These are phyloP conservation scores for Anguilla pacifica DNA, from an alignment of 2,797 vertebrate species.

Conservation along the genomic window DNA sequence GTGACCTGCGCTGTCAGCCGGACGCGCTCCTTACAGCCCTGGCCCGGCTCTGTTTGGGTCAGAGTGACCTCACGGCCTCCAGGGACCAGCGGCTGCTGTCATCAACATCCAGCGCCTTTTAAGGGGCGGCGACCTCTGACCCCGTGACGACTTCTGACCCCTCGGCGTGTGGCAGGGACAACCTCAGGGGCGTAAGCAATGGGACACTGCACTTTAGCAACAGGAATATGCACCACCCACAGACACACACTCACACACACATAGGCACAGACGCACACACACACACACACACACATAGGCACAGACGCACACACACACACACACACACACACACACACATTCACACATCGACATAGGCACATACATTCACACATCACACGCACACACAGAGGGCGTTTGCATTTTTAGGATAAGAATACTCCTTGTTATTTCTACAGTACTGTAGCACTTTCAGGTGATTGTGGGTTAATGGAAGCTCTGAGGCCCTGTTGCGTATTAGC, in stretches of 20 bases:
- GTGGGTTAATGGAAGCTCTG: neutral
- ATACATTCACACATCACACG: conserved; percentile 24
- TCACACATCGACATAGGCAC: conserved; percentile 36
- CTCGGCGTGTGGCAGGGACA: neutral
- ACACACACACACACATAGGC: neutral
- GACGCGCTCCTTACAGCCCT: neutral
- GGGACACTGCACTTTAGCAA: neutral
- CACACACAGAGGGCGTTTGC: conserved; percentile 18
- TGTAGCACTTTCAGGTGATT: neutral
- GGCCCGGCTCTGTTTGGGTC: neutral
- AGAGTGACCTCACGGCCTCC: neutral
- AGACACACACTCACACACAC: conserved; percentile 36
- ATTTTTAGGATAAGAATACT: neutral
- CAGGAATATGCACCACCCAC: conserved; percentile 29
- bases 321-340: conserved; percentile 17
- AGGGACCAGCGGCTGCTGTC: neutral
- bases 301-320: conserved; percentile 13
- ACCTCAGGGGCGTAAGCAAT: neutral
- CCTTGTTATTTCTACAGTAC: neutral
- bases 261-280: conserved; percentile 48
- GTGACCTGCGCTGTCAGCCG: neutral
- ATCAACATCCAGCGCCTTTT: conserved; percentile 3
- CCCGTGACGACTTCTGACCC: neutral
- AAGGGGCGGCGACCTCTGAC: neutral
- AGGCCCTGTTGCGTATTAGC: neutral